Conservation (phyloP, 2,797 vertebrate species). For the Leptoclinus maculatus region DNA sequence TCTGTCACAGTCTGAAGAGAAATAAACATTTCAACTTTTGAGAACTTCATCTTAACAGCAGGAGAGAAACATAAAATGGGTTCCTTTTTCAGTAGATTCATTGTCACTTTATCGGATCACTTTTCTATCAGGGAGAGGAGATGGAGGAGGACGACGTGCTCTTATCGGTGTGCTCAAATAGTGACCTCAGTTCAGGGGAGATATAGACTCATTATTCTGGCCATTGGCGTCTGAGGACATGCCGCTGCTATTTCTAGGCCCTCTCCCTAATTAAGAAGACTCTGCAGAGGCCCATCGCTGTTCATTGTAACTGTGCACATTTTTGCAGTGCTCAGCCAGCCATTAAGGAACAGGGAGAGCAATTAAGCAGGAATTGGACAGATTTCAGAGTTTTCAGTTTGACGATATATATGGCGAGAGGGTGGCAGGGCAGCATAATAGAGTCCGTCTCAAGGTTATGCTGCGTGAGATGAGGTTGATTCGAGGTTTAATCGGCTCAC, state of each 20-base stretch:
- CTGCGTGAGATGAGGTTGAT: conserved; percentile 54
- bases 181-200: conserved; percentile 43
- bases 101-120: not conserved
- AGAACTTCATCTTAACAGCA: conserved; percentile 24
- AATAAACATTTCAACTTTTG: conserved; percentile 32
- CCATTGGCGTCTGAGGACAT: conserved; percentile 11
- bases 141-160: conserved; percentile 22
- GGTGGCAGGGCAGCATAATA: conserved; percentile 13
- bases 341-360: conserved; percentile 45
- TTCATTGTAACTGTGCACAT: conserved; percentile 50
- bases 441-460: conserved; percentile 62
- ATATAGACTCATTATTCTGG: conserved; percentile 61
- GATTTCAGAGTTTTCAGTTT: conserved; percentile 47
- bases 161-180: conserved; percentile 15
- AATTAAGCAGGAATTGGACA: conserved; percentile 64
- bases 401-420: conserved; percentile 15
- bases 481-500: conserved; percentile 57
- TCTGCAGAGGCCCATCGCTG: conserved; percentile 33
- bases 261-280: conserved; percentile 56
- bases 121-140: conserved; percentile 24
- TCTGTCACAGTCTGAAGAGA: conserved; percentile 32
- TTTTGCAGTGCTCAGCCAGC: conserved; percentile 36
- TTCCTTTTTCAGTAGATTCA: conserved; percentile 8
- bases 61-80: conserved; percentile 16
- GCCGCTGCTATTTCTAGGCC: conserved; percentile 37